Percentiles rank a stretch among this genome's conserved stretches.
These are phyloP conservation scores for Rynchops niger DNA, from an alignment of 2,113 vertebrate genomes.

Conservation along the genomic window DNA sequence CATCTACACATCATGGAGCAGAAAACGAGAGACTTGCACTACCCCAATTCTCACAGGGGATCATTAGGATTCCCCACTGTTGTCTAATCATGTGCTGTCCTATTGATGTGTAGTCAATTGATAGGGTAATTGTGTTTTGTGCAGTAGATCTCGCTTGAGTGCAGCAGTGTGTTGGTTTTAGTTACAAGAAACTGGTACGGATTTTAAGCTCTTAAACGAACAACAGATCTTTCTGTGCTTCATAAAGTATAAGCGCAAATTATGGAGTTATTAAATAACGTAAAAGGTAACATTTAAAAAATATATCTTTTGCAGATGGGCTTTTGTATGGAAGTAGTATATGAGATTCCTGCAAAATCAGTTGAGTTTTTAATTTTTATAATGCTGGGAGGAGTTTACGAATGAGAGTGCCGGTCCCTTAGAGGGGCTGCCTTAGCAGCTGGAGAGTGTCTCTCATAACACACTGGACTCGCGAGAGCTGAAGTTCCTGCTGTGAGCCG, in stretches of 20 bases:
- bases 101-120: constrained; percentile 44
- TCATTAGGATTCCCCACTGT: constrained; percentile 62
- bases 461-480: neutral
- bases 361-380: constrained; percentile 33
- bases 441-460: neutral
- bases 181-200: constrained; percentile 4
- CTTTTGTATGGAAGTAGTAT: constrained; percentile 22
- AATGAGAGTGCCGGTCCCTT: neutral
- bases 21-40: constrained; percentile 60
- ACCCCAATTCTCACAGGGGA: constrained; percentile 39
- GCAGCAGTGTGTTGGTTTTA: constrained; percentile 1
- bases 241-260: constrained; percentile 16
- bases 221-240: constrained; percentile 13
- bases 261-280: constrained; percentile 24
- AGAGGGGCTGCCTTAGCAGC: neutral
- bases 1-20: constrained; percentile 57
- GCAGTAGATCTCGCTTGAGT: neutral
- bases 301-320: constrained; percentile 43
- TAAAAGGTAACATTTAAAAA: constrained; percentile 46
- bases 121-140: constrained; percentile 26
- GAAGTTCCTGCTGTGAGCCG: neutral
- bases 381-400: neutral
- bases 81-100: constrained; percentile 49
- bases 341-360: constrained; percentile 28
- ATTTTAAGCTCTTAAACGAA: constrained; percentile 42